Evolutionary conservation across 2,113 vertebrate species (phyloP).

Genomic region (Trogon melanurus): DNA sequence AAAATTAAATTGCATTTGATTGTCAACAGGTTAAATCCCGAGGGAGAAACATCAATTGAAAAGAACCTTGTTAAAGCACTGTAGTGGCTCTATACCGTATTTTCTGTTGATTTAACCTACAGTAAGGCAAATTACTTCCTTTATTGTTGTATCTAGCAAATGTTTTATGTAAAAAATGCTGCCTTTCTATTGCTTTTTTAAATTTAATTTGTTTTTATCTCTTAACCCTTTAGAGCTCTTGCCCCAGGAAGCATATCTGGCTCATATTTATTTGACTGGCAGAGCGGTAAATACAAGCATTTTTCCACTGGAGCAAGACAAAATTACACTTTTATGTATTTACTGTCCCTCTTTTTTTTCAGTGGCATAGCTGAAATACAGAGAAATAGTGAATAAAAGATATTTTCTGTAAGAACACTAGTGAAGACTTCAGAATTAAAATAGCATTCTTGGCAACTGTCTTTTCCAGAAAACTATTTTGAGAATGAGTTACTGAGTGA

Average conservation of each 20-base stretch:
- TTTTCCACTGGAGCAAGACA: background rate
- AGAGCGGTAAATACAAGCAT: background rate
- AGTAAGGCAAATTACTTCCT: conserved; percentile 14
- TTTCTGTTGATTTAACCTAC: conserved; percentile 37
- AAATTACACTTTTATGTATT: background rate
- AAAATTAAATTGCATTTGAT: conserved; percentile 56
- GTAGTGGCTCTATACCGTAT: background rate
- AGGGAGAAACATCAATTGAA: conserved; percentile 17
- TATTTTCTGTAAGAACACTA: background rate
- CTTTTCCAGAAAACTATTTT: conserved; percentile 74
- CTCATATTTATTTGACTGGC: background rate
- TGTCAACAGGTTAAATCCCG: conserved; percentile 52
- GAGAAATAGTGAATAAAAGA: conserved; percentile 18
- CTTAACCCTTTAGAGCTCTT: conserved; percentile 26
- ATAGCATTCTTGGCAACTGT: conserved; percentile 67
- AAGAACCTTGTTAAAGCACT: conserved; percentile 24
- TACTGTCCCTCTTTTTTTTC: conserved; percentile 6
- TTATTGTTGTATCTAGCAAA: conserved; percentile 21
- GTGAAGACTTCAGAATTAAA: conserved; percentile 56
- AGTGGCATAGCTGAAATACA: background rate
- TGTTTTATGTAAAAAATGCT: conserved; percentile 1
- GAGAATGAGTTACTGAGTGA: conserved; percentile 74
- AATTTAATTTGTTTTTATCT: conserved; percentile 15
- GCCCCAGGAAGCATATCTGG: background rate
- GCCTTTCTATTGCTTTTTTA: background rate